Evolutionary conservation across 1,140 invertebrate species (phyloP), one percentile per base, ranked within the genome.

Genomic region (Sarcophaga bullata): DNA sequence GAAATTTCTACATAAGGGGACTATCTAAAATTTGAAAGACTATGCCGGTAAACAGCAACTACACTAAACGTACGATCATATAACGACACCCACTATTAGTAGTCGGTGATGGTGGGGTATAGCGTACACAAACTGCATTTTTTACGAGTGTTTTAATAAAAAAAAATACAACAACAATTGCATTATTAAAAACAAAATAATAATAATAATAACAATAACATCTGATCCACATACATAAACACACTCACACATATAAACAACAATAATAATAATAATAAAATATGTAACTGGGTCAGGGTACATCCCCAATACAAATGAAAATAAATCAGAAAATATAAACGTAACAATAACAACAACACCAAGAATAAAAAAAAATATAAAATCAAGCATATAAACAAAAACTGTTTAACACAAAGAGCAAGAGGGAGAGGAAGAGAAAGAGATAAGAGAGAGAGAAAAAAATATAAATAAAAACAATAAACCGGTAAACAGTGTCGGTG

Each of bases 221-320:
- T 3, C 80, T 62, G 52, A 62, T 48, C 47, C 19, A 54, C 50
- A 82, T 37, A 82, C 47, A 37, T 4, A 37, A 1, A 62, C 15
- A 80, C 80, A 62, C 47, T 47, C 19, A 54, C 50, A 82, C 25
- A 82, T 58, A 4, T 4, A n/a, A n/a, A 58, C 13, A 82, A 76
- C n/a, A 54, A 54, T 17, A 48, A 82, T 15, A 76, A 76, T 17
- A 76, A 82, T 49, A 82, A 58, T 58, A 80, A 80, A 54, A 80
- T 81, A 86, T 86, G 85, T 84, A 89, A 89, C 83, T 88, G 85
- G 87, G 87, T 89, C 87, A 89, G 87, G 87, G 87, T 86, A 84
- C 85, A 88, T 83, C 25, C 84, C 81, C 68, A 81, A 82, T 73
- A 72, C 48, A 78, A 78, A 19, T 19, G 17, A n/a, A 73, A 78